phyloP scores from a whole-genome alignment of 2,888 invertebrate genomes.

The Eupithecia centaureata region DNA sequence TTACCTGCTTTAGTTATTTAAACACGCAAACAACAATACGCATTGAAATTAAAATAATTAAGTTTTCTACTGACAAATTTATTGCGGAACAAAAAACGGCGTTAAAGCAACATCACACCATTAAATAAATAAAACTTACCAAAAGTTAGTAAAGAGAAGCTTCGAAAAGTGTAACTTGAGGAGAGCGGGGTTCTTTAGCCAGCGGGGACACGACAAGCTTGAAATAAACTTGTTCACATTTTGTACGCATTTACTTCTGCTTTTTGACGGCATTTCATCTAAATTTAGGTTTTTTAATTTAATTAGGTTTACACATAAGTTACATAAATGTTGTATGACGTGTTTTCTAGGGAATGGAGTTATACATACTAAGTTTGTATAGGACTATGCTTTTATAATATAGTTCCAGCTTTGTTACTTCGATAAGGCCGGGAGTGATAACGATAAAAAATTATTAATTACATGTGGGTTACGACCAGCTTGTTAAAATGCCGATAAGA shows the following conservation, averaged over 20 bases:
- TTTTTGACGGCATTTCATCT: not conserved
- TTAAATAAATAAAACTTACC: not conserved
- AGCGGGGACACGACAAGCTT: not conserved
- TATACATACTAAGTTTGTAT: not conserved
- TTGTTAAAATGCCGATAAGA: conserved; percentile 7
- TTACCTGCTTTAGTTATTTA: not conserved
- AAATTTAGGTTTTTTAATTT: not conserved
- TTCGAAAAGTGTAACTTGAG: not conserved
- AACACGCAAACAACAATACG: not conserved
- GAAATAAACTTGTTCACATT: not conserved
- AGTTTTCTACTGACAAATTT: too few relatives aligned
- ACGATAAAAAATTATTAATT: conserved; percentile 8
- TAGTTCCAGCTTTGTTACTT: not conserved
- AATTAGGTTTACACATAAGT: not conserved
- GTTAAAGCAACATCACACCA: not conserved
- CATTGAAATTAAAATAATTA: not conserved
- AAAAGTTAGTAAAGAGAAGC: not conserved
- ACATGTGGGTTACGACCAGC: not conserved
- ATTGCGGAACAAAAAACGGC: too few relatives aligned
- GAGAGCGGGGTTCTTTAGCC: not conserved
- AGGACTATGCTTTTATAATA: conserved; percentile 1
- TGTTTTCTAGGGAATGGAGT: not conserved
- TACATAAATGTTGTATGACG: not conserved
- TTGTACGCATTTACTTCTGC: not conserved
- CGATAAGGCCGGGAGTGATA: not conserved